Evolutionary conservation across 2,797 vertebrate species (phyloP).

Genomic region (Leptatherina wallacei): DNA sequence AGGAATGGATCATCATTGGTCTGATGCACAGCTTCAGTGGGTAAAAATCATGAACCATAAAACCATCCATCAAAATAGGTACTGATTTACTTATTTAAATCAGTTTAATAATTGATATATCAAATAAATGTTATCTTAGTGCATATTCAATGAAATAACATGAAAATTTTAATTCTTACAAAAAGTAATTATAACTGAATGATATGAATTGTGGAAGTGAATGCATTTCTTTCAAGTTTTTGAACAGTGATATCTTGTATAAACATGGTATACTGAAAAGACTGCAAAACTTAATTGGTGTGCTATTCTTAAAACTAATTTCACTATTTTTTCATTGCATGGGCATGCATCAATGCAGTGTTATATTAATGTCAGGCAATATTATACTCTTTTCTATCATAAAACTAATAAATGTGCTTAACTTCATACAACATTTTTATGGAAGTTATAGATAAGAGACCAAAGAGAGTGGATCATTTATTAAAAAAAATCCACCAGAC

Average conservation of each 20-base stretch:
- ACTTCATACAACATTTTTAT: conserved; percentile 41
- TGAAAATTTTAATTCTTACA: background rate
- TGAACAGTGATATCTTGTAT: background rate
- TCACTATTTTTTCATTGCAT: conserved; percentile 31
- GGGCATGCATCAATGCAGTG: conserved; percentile 36
- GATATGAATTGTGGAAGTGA: background rate
- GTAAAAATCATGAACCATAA: background rate
- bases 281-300: conserved; percentile 30
- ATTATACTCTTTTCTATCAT: conserved; percentile 29
- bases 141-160: background rate
- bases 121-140: background rate
- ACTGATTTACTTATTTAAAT: background rate
- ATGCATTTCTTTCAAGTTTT: conserved; percentile 9
- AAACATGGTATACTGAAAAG: conserved; percentile 13
- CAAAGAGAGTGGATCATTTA: conserved; percentile 56
- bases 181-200: conserved; percentile 4
- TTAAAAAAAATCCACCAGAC: conserved; percentile 57
- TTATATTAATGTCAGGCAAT: conserved; percentile 56
- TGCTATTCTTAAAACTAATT: conserved; percentile 36
- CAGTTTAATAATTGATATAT: background rate
- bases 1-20: background rate
- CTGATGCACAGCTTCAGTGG: background rate
- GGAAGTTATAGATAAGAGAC: conserved; percentile 58
- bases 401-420: conserved; percentile 57
- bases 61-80: background rate